Evolutionary conservation across 2,797 vertebrate genomes (phyloP), one percentile per base, ranked within the genome.

Genomic region (Mionectes olivaceus): DNA sequence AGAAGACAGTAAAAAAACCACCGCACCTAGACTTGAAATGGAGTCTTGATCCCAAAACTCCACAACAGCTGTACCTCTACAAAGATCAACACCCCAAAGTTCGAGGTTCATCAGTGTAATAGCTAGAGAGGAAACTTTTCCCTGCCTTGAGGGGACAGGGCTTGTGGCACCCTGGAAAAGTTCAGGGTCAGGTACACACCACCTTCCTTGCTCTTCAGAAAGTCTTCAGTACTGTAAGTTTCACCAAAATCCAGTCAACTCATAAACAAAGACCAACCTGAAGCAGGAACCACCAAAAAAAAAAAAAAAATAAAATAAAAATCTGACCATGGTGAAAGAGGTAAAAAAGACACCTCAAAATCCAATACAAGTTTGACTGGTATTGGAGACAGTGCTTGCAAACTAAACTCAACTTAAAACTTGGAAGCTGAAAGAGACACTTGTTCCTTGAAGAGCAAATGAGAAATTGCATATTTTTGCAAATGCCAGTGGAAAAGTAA

Each of bases 391-490:
- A n/a, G 6, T 28, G 39, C 11, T 35, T 47, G 21, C 9, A 56
- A 82, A 53, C 32, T 33, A 44, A 53, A 53, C 23, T 12, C 16
- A 67, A 65, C 23, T 12, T 16, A 67, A 65, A 78, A 43, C 13
- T 44, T 3, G 0, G 1, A 49, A 64, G 24, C 18, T 83, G 17
- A 15, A 85, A 74, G 53, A 56, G 24, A 57, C 0, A 1, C 14
- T 76, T 52, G 9, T 6, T 61, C 52, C 33, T 57, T 52, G 27
- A 79, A 33, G 19, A 33, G 19, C 25, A 88, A 83, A 69, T 12
- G 27, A 78, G 37, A 15, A 82, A 44, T 1, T 23, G 23, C 47
- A 60, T 28, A n/a, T 22, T 77, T 89, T 35, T 13, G 8, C 59
- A 74, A 93, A 65, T 5, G 1, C 27, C 30, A 53, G n/a, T 24